These are phyloP conservation scores for Oikopleura dioica DNA, from an alignment of 23 tunicate genomes.

Conservation along the genomic window DNA sequence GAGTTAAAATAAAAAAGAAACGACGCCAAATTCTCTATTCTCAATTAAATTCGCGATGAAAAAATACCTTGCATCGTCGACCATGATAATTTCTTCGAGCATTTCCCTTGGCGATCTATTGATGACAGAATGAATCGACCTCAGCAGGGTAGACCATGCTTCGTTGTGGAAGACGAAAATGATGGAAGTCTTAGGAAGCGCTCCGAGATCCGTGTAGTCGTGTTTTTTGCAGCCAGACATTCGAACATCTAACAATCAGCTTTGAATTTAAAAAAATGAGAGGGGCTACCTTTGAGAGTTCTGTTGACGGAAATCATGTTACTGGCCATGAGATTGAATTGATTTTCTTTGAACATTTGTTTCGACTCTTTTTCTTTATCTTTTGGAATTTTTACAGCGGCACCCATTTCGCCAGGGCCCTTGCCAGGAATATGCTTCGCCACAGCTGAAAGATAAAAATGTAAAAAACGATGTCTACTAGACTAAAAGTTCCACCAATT, in stretches of 20 bases:
- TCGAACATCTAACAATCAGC: constrained; percentile 10
- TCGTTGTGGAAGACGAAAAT: constrained; percentile 89
- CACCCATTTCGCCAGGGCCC: constrained; percentile 98
- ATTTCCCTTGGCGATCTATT: constrained; percentile 40
- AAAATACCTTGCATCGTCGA: constrained; percentile 95
- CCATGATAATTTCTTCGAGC: constrained; percentile 50
- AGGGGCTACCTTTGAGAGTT: constrained; percentile 21
- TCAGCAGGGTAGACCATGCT: constrained; percentile 83
- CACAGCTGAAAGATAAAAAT: not conserved
- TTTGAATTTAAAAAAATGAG: too few relatives aligned
- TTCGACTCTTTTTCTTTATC: constrained; percentile 49
- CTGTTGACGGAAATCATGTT: constrained; percentile 93
- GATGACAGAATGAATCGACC: constrained; percentile 59
- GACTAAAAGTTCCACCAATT: too few relatives aligned
- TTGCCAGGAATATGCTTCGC: not conserved
- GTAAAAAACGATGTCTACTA: too few relatives aligned
- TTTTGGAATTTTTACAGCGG: constrained; percentile 59
- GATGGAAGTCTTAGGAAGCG: constrained; percentile 56
- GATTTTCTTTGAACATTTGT: constrained; percentile 78
- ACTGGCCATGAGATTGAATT: constrained; percentile 73
- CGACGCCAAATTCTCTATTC: too few relatives aligned
- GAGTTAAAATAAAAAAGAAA: too few relatives aligned
- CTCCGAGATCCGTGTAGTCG: not conserved
- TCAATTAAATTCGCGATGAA: too few relatives aligned
- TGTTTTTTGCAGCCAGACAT: not conserved